These are phyloP conservation scores for Esox lucius DNA, from an alignment of 2,797 vertebrate species.

Conservation along the genomic window DNA sequence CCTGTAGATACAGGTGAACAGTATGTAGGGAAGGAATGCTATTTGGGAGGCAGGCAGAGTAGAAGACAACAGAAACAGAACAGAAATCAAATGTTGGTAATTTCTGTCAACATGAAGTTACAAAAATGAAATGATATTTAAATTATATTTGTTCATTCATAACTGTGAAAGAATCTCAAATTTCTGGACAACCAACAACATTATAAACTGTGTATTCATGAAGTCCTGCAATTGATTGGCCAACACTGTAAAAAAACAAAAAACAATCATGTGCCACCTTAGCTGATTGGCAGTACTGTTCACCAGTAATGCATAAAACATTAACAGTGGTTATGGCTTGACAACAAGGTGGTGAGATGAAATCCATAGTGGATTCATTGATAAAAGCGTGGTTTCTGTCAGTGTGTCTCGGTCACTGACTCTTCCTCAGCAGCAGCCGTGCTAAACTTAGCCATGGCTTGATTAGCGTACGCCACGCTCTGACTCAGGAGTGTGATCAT, in stretches of 20 bases:
- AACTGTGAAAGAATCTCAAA: background rate
- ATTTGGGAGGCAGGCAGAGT: background rate
- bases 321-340: background rate
- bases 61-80: background rate
- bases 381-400: constrained; percentile 13
- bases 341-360: constrained; percentile 9
- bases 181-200: background rate
- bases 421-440: constrained; percentile 1
- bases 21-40: background rate
- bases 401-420: background rate
- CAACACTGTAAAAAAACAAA: constrained; percentile 10
- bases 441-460: constrained; percentile 14
- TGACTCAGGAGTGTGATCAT: constrained; percentile 18
- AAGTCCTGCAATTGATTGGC: constrained; percentile 26
- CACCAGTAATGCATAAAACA: background rate
- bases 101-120: background rate
- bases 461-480: background rate
- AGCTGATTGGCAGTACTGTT: background rate
- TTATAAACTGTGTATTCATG: background rate
- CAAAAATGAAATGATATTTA: background rate
- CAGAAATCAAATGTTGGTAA: background rate
- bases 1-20: background rate
- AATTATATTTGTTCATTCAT: background rate
- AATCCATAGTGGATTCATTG: constrained; percentile 4
- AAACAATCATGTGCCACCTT: constrained; percentile 33